phyloP scores from a whole-genome alignment of 2,797 vertebrate species.

The Ciconia nigra region DNA sequence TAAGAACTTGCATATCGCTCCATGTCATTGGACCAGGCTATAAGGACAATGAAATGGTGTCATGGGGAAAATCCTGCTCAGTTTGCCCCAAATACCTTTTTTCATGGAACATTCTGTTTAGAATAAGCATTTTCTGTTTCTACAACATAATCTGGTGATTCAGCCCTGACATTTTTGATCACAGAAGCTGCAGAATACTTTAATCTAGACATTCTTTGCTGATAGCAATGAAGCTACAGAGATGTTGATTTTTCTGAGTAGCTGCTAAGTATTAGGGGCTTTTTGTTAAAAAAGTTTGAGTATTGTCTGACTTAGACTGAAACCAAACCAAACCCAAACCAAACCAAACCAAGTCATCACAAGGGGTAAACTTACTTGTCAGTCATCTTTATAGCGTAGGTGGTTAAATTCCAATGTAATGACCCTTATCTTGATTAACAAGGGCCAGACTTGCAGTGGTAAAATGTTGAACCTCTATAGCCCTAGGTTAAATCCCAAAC shows the following conservation, averaged over 20 bases:
- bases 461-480: not conserved
- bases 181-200: not conserved
- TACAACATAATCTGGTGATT: not conserved
- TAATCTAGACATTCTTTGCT: not conserved
- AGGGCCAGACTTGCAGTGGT: not conserved
- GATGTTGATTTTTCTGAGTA: not conserved
- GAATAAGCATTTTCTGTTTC: not conserved
- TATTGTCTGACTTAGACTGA: conserved; percentile 43
- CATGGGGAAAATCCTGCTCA: not conserved
- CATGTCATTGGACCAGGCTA: not conserved
- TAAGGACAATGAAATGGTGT: not conserved
- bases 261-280: not conserved
- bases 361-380: not conserved
- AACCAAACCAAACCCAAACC: conserved; percentile 20
- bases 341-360: not conserved
- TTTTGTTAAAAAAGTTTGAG: not conserved
- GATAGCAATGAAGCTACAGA: not conserved
- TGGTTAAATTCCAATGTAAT: not conserved
- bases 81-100: not conserved
- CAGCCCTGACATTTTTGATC: not conserved
- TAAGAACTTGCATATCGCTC: not conserved
- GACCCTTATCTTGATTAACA: not conserved
- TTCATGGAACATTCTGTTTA: not conserved
- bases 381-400: not conserved
- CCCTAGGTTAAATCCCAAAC: not conserved